phyloP scores from a whole-genome alignment of 2,888 invertebrate genomes.

The Zygaena filipendulae region DNA sequence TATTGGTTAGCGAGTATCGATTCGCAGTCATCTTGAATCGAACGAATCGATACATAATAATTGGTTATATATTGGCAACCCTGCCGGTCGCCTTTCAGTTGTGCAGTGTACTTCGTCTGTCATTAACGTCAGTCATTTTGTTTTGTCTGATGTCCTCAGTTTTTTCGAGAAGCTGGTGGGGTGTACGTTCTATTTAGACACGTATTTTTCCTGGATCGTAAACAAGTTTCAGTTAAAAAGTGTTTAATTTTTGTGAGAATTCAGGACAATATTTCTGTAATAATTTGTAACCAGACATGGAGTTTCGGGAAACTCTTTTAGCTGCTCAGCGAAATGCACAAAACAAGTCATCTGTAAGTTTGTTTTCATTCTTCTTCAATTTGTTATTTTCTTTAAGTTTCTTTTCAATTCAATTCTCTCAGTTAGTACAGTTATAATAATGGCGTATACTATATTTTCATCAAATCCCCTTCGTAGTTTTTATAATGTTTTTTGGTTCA shows the following conservation, averaged over 20 bases:
- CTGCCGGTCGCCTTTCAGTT: no score
- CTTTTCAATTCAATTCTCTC: constrained; percentile 8
- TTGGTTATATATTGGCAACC: no score
- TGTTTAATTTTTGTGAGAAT: constrained; percentile 14
- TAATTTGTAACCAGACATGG: constrained; percentile 32
- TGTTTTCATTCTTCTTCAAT: constrained; percentile 21
- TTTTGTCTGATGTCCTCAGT: no score
- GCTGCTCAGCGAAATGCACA: constrained; percentile 65
- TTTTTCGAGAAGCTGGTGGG: constrained; percentile 65
- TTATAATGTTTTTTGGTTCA: no score
- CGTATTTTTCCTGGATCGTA: constrained; percentile 52
- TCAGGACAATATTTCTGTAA: constrained; percentile 8
- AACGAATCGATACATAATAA: no score
- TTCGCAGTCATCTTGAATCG: no score
- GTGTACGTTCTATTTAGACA: constrained; percentile 54
- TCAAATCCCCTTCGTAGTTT: no score
- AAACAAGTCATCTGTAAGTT: constrained; percentile 64
- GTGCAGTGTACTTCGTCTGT: no score
- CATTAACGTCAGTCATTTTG: no score
- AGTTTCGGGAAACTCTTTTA: constrained; percentile 57
- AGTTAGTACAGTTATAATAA: no score
- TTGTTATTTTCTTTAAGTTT: constrained; percentile 18
- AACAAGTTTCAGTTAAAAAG: constrained; percentile 37
- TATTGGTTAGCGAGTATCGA: no score
- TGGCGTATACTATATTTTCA: no score